Evolutionary conservation across 2,113 vertebrate species (phyloP).

Genomic region (Python bivittatus): DNA sequence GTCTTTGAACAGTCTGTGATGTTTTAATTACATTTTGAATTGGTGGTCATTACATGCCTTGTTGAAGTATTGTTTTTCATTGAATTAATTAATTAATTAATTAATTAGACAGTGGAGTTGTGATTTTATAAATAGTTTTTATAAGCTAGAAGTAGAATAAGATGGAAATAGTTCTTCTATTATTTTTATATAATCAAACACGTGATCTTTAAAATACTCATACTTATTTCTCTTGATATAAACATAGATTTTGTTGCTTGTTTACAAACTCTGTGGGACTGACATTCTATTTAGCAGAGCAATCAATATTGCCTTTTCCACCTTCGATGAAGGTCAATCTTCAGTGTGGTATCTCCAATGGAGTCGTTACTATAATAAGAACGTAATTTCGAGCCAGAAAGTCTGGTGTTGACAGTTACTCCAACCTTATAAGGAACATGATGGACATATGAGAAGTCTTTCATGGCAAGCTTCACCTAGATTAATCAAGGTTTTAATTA

Average conservation of each 20-base stretch:
- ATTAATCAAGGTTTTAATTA: constrained; percentile 60
- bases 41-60: background rate
- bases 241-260: constrained; percentile 19
- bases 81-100: background rate
- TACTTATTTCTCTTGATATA: background rate
- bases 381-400: constrained; percentile 37
- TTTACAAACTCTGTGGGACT: background rate
- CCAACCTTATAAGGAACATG: constrained; percentile 61
- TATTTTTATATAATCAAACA: background rate
- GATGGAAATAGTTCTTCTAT: background rate
- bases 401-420: constrained; percentile 37
- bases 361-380: constrained; percentile 69
- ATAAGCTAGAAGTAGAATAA: constrained; percentile 8
- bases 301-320: constrained; percentile 20
- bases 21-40: background rate
- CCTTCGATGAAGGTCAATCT: constrained; percentile 50
- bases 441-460: constrained; percentile 12
- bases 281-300: background rate
- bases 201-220: background rate
- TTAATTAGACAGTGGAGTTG: constrained; percentile 13
- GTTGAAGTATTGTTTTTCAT: background rate
- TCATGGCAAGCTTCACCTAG: constrained; percentile 46
- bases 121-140: background rate
- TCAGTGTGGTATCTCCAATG: constrained; percentile 28
- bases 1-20: background rate